Conservation (phyloP, 2,888 invertebrate species). For the Ectropis crepuscularia region DNA sequence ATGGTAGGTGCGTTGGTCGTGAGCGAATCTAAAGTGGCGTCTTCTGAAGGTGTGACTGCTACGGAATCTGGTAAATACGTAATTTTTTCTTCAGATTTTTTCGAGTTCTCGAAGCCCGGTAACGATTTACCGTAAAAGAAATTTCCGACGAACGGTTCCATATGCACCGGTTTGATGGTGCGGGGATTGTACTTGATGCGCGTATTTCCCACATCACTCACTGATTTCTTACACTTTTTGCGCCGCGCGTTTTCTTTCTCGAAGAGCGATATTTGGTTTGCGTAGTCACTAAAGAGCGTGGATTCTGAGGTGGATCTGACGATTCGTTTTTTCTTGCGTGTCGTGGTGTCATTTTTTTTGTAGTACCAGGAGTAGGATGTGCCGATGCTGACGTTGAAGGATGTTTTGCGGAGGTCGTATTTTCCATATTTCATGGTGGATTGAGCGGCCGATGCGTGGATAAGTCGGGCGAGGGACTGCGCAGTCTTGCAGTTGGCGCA, state of each 20-base stretch:
- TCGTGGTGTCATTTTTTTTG: constrained; percentile 70
- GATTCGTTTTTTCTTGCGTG: constrained; percentile 66
- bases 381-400: constrained; percentile 75
- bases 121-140: constrained; percentile 79
- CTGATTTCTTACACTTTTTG: constrained; percentile 72
- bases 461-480: constrained; percentile 67
- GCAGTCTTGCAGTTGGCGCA: constrained; percentile 64
- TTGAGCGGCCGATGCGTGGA: constrained; percentile 51
- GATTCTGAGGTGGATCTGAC: constrained; percentile 76
- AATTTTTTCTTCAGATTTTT: constrained; percentile 75
- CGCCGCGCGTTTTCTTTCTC: constrained; percentile 65
- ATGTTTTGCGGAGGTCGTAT: constrained; percentile 80
- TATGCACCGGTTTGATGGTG: constrained; percentile 71
- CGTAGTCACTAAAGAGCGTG: constrained; percentile 81
- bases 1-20: constrained; percentile 68
- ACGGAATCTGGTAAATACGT: constrained; percentile 77
- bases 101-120: constrained; percentile 68
- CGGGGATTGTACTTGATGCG: constrained; percentile 69
- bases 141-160: constrained; percentile 78
- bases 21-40: constrained; percentile 67
- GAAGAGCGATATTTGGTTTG: constrained; percentile 78
- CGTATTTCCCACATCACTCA: constrained; percentile 71
- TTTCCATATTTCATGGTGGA: constrained; percentile 82
- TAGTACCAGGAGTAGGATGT: constrained; percentile 83
- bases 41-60: constrained; percentile 72